A percentile compares a stretch with the other conserved stretches of the same genome.
Conservation (phyloP, 2,113 vertebrate species). For the Syngnathus typhle region DNA sequence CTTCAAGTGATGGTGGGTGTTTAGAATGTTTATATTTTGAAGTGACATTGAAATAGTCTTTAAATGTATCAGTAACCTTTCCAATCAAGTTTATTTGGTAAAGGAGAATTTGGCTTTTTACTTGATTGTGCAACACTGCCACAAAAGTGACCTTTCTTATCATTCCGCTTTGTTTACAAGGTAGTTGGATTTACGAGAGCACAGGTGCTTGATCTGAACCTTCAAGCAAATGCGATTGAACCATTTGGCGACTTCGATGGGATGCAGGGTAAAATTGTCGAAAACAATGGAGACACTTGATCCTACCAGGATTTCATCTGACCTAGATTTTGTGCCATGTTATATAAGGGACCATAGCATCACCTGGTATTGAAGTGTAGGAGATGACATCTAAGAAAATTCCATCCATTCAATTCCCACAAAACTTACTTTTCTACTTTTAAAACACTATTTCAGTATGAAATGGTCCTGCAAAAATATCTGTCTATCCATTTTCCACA, state of each 20-base stretch:
- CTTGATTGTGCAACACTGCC: background rate
- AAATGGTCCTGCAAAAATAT: too few species aligned
- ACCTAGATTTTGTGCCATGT: background rate
- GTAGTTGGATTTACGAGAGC: background rate
- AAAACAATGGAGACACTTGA: background rate
- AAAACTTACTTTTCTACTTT: too few species aligned
- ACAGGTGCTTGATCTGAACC: background rate
- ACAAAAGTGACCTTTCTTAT: background rate
- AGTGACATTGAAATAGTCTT: background rate
- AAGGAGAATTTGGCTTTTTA: background rate
- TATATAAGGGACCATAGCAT: background rate
- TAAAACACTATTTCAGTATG: too few species aligned
- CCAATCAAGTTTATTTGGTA: background rate
- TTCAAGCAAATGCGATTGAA: background rate
- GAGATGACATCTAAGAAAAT: too few species aligned
- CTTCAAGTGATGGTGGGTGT: background rate
- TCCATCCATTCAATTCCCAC: too few species aligned
- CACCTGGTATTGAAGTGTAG: too few species aligned
- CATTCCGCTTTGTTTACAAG: background rate
- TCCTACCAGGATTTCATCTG: background rate
- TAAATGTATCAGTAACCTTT: background rate
- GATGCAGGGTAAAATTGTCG: background rate
- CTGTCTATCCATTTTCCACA: too few species aligned
- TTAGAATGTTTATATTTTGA: background rate
- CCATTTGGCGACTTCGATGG: background rate